Conservation (phyloP, 2,113 vertebrate genomes). For the Hemichromis elongatus region DNA sequence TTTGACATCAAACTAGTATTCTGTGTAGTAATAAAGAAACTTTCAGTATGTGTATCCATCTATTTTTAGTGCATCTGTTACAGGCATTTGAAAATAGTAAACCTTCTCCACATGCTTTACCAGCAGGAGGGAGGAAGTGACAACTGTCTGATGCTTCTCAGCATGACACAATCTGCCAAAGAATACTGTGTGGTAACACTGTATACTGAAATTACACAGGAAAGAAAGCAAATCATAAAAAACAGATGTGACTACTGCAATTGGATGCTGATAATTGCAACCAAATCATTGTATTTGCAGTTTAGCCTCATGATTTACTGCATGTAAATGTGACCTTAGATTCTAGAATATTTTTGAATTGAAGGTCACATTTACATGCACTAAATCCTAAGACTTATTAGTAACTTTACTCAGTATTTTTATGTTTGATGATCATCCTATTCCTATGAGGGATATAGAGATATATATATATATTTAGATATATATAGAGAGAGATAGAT, state of each 20-base stretch:
- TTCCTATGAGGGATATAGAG: background rate
- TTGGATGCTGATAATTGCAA: constrained; percentile 6
- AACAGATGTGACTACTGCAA: constrained; percentile 2
- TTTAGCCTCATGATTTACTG: background rate
- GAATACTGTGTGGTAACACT: constrained; percentile 1
- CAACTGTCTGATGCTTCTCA: constrained; percentile 10
- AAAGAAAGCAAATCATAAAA: constrained; percentile 8
- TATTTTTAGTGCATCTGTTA: constrained; percentile 10
- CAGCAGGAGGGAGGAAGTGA: constrained; percentile 6
- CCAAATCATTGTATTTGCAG: constrained; percentile 13
- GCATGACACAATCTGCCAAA: constrained; percentile 13
- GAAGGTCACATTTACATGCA: too few species aligned
- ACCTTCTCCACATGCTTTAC: constrained; percentile 9
- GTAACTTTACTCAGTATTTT: background rate
- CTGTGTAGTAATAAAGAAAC: background rate
- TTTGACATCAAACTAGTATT: background rate
- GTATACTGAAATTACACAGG: background rate
- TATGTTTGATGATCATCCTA: background rate
- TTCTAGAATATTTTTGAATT: background rate
- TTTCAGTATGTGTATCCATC: background rate
- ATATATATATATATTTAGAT: too few species aligned
- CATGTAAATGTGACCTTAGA: background rate
- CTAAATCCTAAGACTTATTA: too few species aligned
- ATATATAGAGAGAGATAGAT: too few species aligned
- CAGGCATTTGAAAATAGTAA: constrained; percentile 2